Evolutionary conservation across 2,888 invertebrate genomes (phyloP).

Genomic region (Metacarcinus magister): DNA sequence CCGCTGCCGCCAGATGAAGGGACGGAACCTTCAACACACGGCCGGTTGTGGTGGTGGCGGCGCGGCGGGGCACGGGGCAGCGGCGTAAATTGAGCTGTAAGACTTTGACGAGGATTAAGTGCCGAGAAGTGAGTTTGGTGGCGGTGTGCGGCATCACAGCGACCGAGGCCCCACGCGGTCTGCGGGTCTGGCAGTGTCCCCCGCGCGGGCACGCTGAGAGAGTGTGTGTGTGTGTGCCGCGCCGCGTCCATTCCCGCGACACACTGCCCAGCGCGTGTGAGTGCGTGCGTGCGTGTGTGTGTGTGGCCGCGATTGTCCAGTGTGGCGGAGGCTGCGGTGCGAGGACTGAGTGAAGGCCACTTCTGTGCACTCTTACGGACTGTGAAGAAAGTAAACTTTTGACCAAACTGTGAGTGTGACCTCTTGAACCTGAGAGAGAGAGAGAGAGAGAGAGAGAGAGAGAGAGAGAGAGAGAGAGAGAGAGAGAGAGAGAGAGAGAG

Average conservation of each 20-base stretch:
- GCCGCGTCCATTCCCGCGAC: slow-evolving; percentile 1
- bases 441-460: slow-evolving; percentile 8
- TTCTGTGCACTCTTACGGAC: neutral
- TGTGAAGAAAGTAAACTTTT: slow-evolving; percentile 13
- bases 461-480: no score
- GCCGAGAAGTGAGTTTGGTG: neutral
- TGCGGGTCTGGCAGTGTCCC: slow-evolving; percentile 26
- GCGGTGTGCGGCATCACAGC: slow-evolving; percentile 4
- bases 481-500: no score
- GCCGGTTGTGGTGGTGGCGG: neutral
- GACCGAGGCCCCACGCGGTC: slow-evolving; percentile 5
- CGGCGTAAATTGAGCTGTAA: slow-evolving; percentile 26
- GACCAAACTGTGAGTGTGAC: neutral
- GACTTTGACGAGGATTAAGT: slow-evolving; percentile 26
- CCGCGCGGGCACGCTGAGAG: slow-evolving; percentile 26
- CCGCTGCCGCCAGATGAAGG: neutral
- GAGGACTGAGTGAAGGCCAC: no score
- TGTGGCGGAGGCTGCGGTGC: slow-evolving; percentile 1
- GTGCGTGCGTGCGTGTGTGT: slow-evolving; percentile 7
- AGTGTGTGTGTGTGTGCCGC: slow-evolving; percentile 15
- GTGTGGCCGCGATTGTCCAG: neutral
- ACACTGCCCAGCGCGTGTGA: neutral
- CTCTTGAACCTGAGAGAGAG: neutral
- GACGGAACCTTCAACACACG: no score
- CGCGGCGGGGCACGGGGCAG: neutral